These are phyloP conservation scores for Philopedon plagiatum DNA, from an alignment of 2,888 invertebrate species.

Conservation along the genomic window DNA sequence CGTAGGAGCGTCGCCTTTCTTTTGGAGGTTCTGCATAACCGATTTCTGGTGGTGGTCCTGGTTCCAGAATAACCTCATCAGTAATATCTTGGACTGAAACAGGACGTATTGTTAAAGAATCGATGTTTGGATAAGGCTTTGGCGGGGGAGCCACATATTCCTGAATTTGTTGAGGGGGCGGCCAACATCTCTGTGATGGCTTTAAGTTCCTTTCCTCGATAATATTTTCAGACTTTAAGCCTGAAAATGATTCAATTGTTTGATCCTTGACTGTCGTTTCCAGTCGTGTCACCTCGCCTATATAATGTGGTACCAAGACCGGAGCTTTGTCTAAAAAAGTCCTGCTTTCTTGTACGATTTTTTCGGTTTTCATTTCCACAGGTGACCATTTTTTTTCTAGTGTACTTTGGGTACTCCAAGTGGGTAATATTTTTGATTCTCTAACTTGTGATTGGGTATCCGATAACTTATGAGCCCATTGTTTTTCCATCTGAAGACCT, in stretches of 20 bases:
- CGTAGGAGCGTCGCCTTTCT: slow-evolving; percentile 71
- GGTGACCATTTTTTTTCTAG: slow-evolving; percentile 67
- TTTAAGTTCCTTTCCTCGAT: slow-evolving; percentile 67
- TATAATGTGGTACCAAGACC: slow-evolving; percentile 63
- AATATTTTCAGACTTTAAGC: slow-evolving; percentile 60
- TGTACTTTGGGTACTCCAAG: slow-evolving; percentile 66
- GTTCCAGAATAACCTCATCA: slow-evolving; percentile 73
- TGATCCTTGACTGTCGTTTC: slow-evolving; percentile 62
- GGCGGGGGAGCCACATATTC: slow-evolving; percentile 53
- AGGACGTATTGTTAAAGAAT: slow-evolving; percentile 62
- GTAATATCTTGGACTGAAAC: slow-evolving; percentile 68
- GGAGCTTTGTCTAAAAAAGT: slow-evolving; percentile 53
- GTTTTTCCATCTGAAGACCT: slow-evolving; percentile 78
- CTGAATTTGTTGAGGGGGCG: slow-evolving; percentile 62
- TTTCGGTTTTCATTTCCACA: slow-evolving; percentile 56
- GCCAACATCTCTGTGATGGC: slow-evolving; percentile 71
- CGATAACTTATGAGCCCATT: slow-evolving; percentile 74
- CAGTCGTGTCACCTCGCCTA: slow-evolving; percentile 66
- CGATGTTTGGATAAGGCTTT: slow-evolving; percentile 60
- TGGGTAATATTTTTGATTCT: slow-evolving; percentile 60
- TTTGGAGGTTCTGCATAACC: slow-evolving; percentile 74
- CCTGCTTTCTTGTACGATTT: slow-evolving; percentile 57
- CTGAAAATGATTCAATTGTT: slow-evolving; percentile 57
- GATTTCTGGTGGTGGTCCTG: slow-evolving; percentile 79
- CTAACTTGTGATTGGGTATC: slow-evolving; percentile 66